Percentiles rank a stretch among this genome's conserved stretches.
These are phyloP conservation scores for Hippocampus barbouri DNA, from an alignment of 2,113 vertebrate species.

Conservation along the genomic window DNA sequence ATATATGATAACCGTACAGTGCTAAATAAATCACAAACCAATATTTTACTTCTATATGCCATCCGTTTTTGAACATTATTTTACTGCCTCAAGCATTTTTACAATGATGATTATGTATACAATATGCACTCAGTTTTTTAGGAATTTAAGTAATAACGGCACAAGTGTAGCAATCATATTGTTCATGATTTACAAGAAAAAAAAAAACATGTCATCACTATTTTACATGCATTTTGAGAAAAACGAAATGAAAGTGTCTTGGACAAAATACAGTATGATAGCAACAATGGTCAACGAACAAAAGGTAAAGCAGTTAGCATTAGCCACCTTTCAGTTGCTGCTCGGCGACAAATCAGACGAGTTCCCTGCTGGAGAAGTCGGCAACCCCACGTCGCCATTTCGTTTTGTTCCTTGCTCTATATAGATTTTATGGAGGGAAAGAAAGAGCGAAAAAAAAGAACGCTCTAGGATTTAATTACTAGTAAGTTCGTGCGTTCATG, in stretches of 20 bases:
- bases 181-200: too few species aligned
- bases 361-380: conserved; percentile 55
- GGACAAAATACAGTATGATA: not conserved
- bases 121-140: too few species aligned
- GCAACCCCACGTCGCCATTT: conserved; percentile 62
- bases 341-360: conserved; percentile 24
- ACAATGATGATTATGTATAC: too few species aligned
- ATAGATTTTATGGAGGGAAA: not conserved
- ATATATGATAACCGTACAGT: too few species aligned
- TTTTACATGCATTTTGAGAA: too few species aligned
- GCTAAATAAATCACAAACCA: too few species aligned
- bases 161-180: too few species aligned
- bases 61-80: too few species aligned
- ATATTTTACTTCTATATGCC: too few species aligned
- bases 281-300: not conserved
- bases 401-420: not conserved
- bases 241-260: not conserved
- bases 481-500: not conserved
- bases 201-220: too few species aligned
- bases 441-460: not conserved
- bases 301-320: conserved; percentile 28
- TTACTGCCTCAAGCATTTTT: too few species aligned
- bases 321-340: conserved; percentile 51
- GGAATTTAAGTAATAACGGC: too few species aligned
- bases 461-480: not conserved